Conservation (phyloP, 2,888 invertebrate genomes). For the Agonopterix heracliana region DNA sequence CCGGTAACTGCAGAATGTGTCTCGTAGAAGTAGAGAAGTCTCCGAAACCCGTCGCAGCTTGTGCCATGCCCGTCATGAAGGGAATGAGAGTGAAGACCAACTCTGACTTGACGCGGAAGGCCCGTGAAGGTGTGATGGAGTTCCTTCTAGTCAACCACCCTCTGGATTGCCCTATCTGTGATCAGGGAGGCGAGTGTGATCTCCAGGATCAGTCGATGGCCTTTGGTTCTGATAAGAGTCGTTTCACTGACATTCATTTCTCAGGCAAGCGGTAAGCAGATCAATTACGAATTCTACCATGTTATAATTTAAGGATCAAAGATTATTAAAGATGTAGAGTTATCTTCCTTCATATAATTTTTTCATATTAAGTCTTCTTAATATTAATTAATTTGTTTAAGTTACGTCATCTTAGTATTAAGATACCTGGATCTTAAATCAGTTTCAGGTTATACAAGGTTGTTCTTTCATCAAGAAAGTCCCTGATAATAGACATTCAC, state of each 20-base stretch:
- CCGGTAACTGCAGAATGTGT: conserved; percentile 99
- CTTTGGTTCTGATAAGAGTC: conserved; percentile 95
- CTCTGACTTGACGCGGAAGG: conserved; percentile 91
- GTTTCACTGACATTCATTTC: conserved; percentile 94
- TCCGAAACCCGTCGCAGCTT: conserved; percentile 98
- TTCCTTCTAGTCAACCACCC: conserved; percentile 99
- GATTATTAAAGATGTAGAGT: too few species aligned
- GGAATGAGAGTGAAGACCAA: conserved; percentile 99
- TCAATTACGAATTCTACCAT: too few species aligned
- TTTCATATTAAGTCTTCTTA: too few species aligned
- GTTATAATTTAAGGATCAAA: too few species aligned
- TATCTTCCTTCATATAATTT: too few species aligned
- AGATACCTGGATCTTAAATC: too few species aligned
- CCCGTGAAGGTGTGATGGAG: conserved; percentile 95
- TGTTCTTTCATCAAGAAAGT: too few species aligned
- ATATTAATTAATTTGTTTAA: too few species aligned
- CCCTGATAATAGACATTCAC: too few species aligned
- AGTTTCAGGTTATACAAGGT: too few species aligned
- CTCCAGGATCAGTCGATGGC: conserved; percentile 99
- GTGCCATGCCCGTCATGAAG: conserved; percentile 99
- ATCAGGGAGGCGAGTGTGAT: conserved; percentile 97
- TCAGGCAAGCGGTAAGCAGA: conserved; percentile 87
- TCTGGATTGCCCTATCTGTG: conserved; percentile 99
- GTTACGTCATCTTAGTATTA: too few species aligned
- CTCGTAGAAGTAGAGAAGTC: conserved; percentile 99